Conservation (phyloP, 2,797 vertebrate genomes). For the Smutsia gigantea region DNA sequence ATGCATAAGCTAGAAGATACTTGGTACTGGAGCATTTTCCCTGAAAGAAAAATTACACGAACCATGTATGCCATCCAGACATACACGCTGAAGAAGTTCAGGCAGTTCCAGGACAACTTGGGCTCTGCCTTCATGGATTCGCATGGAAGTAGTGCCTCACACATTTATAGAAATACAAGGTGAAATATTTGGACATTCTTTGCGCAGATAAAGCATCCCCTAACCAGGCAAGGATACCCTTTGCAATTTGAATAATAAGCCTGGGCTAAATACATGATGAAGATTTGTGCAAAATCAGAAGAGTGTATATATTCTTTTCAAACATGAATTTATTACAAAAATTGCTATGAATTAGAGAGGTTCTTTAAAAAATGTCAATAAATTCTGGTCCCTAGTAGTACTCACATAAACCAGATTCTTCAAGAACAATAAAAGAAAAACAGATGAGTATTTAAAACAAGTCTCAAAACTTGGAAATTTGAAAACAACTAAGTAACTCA, state of each 20-base stretch:
- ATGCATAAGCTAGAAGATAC: not conserved
- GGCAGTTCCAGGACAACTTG: accelerated
- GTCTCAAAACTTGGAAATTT: not conserved
- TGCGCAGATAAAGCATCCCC: not conserved
- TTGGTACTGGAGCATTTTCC: accelerated
- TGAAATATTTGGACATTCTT: not conserved
- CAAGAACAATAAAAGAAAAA: not conserved
- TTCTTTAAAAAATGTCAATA: not conserved
- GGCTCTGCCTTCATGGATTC: accelerated
- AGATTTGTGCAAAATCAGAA: accelerated
- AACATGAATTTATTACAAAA: not conserved
- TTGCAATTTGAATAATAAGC: not conserved
- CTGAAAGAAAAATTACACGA: not conserved
- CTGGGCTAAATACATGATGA: not conserved
- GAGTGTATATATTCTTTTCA: not conserved
- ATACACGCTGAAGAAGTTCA: accelerated
- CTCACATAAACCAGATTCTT: not conserved
- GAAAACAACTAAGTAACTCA: not conserved
- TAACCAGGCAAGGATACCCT: not conserved
- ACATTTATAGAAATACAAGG: accelerated
- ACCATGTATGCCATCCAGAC: accelerated
- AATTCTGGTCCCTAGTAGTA: not conserved
- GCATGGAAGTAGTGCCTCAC: accelerated
- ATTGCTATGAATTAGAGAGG: not conserved
- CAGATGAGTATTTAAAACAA: not conserved